A percentile compares a stretch with the other conserved stretches of the same genome.
Conservation (phyloP, 92 coral and sea anemone genomes). For the Scolanthus callimorphus region DNA sequence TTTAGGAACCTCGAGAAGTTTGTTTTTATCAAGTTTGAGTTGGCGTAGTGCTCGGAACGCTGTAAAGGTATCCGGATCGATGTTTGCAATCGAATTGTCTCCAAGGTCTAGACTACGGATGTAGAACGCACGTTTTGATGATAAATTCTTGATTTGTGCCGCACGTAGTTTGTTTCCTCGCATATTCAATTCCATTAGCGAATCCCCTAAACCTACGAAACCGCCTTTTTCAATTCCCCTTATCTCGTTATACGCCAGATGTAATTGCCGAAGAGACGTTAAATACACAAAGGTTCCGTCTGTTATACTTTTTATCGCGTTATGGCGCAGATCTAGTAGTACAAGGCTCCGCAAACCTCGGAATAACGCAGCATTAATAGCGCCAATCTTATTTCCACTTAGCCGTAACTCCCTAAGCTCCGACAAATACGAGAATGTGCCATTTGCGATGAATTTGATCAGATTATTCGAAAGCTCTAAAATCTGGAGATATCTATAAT, state of each 20-base stretch:
- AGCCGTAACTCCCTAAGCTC: too few species aligned
- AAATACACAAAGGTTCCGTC: not conserved
- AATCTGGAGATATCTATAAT: too few species aligned
- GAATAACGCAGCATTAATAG: not conserved
- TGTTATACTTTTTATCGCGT: not conserved
- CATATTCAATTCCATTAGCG: too few species aligned
- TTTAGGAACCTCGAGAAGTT: not conserved
- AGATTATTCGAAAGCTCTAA: too few species aligned
- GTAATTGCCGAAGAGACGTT: not conserved
- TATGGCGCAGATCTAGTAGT: not conserved
- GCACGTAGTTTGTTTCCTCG: too few species aligned
- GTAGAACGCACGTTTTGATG: not conserved
- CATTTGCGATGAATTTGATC: too few species aligned
- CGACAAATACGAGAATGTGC: too few species aligned
- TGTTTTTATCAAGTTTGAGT: not conserved
- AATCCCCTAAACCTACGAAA: too few species aligned
- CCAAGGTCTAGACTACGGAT: not conserved
- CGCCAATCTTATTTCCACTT: constrained; percentile 17
- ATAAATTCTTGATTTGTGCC: too few species aligned
- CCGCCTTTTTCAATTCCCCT: not conserved
- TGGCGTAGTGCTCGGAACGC: not conserved
- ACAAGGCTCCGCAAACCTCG: not conserved
- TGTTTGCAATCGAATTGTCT: not conserved
- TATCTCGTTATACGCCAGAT: not conserved
- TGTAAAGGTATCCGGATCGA: not conserved